A percentile compares a stretch with the other conserved stretches of the same genome.
Evolutionary conservation across 2,888 invertebrate genomes (phyloP).

Genomic region (Nephrotoma guestfalica): DNA sequence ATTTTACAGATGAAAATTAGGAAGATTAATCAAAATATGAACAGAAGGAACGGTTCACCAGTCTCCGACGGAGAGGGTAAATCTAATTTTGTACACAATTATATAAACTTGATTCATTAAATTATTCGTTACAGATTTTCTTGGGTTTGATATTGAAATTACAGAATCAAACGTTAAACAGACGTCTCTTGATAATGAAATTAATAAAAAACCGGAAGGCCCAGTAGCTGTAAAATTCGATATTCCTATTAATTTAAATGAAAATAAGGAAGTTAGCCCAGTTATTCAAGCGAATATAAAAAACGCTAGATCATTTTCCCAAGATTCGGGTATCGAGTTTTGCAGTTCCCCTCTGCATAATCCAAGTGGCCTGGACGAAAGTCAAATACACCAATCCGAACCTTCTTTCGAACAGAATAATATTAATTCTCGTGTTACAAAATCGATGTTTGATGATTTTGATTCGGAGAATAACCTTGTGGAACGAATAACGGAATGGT

Average conservation of each 20-base stretch:
- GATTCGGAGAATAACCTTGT: background rate
- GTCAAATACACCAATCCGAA: background rate
- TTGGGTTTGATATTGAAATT: background rate
- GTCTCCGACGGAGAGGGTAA: background rate
- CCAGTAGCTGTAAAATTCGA: background rate
- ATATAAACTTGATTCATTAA: background rate
- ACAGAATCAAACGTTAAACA: too few species aligned
- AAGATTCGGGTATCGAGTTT: background rate
- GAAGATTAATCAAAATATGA: background rate
- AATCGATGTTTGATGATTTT: background rate
- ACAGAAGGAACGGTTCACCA: background rate
- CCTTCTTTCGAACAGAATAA: background rate
- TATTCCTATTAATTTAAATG: background rate
- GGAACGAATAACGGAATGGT: background rate
- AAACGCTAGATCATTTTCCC: background rate
- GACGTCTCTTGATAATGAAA: background rate
- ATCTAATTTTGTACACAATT: background rate
- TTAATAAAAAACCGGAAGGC: background rate
- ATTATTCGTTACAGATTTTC: background rate
- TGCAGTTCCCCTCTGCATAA: background rate
- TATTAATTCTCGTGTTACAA: background rate
- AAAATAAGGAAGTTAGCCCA: background rate
- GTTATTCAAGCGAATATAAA: background rate
- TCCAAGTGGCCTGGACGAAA: background rate
- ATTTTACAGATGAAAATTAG: background rate